Conservation (phyloP, 2,888 invertebrate species). For the Malacosoma neustria region DNA sequence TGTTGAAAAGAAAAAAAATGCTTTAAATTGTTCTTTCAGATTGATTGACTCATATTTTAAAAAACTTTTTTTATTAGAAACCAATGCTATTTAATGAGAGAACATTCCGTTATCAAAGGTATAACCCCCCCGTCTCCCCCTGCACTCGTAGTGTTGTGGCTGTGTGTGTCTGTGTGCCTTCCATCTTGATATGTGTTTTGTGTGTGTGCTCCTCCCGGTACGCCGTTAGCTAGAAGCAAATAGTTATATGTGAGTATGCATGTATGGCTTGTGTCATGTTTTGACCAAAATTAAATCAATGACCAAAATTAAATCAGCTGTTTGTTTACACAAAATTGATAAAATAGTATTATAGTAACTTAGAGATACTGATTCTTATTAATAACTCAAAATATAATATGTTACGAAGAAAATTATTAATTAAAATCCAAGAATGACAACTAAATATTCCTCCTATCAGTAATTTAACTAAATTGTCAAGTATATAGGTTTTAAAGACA, state of each 20-base stretch:
- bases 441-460: too few relatives aligned
- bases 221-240: conserved; percentile 73
- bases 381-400: too few relatives aligned
- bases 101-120: conserved; percentile 41
- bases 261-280: conserved; percentile 19
- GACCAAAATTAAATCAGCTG: too few relatives aligned
- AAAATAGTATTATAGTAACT: too few relatives aligned
- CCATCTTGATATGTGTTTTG: conserved; percentile 72
- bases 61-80: conserved; percentile 14
- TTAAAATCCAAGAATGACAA: too few relatives aligned
- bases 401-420: too few relatives aligned
- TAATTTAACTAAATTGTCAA: too few relatives aligned
- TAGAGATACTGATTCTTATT: too few relatives aligned
- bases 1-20: too few relatives aligned
- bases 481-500: too few relatives aligned
- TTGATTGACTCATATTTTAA: conserved; percentile 7
- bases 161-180: conserved; percentile 62
- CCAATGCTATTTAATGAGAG: conserved; percentile 14
- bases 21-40: too few relatives aligned
- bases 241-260: conserved; percentile 55
- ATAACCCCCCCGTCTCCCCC: conserved; percentile 32
- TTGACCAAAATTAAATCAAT: neutral
- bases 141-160: conserved; percentile 54
- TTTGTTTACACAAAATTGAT: too few relatives aligned
- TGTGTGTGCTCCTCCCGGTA: conserved; percentile 57